These are phyloP conservation scores for Tachina fera DNA, from an alignment of 2,888 invertebrate species.

Conservation along the genomic window DNA sequence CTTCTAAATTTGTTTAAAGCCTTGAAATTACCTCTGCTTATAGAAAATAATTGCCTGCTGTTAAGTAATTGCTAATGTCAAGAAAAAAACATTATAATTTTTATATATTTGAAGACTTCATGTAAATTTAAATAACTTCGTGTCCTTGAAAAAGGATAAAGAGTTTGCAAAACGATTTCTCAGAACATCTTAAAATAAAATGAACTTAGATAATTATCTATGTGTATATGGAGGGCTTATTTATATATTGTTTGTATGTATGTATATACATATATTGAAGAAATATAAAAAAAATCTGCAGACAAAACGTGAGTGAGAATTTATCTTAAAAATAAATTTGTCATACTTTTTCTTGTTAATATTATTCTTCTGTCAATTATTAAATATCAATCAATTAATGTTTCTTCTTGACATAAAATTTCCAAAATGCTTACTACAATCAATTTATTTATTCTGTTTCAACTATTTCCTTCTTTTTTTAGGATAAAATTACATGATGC, in stretches of 20 bases:
- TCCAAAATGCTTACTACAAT: neutral
- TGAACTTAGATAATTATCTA: too few species aligned
- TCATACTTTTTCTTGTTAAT: neutral
- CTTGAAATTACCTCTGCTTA: too few species aligned
- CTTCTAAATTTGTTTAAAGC: too few species aligned
- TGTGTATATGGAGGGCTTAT: neutral
- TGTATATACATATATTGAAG: neutral
- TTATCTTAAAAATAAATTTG: neutral
- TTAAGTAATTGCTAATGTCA: too few species aligned
- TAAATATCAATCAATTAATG: neutral
- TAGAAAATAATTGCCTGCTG: too few species aligned
- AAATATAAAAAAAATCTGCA: neutral
- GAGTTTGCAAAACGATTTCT: too few species aligned
- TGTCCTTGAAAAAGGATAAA: too few species aligned
- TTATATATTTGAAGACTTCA: too few species aligned
- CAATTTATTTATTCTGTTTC: neutral
- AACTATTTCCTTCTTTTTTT: neutral
- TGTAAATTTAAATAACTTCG: too few species aligned
- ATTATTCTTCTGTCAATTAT: neutral
- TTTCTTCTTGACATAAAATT: neutral
- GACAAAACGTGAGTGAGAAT: neutral
- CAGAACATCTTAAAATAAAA: too few species aligned
- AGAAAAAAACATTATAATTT: too few species aligned
- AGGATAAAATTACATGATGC: neutral
- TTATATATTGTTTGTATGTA: neutral